A percentile compares a stretch with the other conserved stretches of the same genome.
These are phyloP conservation scores for Zosterops hypoxanthus DNA, from an alignment of 2,113 vertebrate species.

Conservation along the genomic window DNA sequence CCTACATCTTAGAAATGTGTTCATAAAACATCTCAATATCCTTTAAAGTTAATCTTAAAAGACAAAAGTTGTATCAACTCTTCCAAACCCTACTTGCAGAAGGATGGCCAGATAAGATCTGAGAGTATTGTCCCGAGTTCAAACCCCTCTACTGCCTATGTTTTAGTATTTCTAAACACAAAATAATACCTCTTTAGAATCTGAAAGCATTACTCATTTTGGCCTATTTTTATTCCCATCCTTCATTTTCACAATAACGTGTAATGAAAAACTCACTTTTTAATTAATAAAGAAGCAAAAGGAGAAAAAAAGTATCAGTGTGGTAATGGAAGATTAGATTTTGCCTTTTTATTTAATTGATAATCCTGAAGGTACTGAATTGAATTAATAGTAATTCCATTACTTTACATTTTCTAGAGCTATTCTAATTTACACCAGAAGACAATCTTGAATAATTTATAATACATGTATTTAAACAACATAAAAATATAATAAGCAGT, in stretches of 20 bases:
- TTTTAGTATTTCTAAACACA: neutral
- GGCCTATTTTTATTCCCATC: neutral
- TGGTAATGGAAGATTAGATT: neutral
- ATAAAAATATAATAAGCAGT: neutral
- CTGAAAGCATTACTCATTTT: neutral
- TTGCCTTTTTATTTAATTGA: neutral
- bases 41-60: neutral
- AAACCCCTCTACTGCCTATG: neutral
- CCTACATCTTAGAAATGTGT: neutral
- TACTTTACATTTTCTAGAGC: neutral
- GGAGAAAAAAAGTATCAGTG: neutral
- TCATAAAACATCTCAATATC: neutral
- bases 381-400: neutral
- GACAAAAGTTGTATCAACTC: neutral
- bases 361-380: neutral
- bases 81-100: neutral
- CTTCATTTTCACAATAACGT: neutral
- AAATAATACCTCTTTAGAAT: neutral
- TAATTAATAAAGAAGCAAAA: neutral
- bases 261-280: constrained; percentile 8
- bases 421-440: neutral
- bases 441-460: neutral
- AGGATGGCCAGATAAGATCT: neutral
- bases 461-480: neutral
- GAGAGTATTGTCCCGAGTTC: neutral